phyloP scores from a whole-genome alignment of 2,113 vertebrate genomes.

The Barnardius zonarius region DNA sequence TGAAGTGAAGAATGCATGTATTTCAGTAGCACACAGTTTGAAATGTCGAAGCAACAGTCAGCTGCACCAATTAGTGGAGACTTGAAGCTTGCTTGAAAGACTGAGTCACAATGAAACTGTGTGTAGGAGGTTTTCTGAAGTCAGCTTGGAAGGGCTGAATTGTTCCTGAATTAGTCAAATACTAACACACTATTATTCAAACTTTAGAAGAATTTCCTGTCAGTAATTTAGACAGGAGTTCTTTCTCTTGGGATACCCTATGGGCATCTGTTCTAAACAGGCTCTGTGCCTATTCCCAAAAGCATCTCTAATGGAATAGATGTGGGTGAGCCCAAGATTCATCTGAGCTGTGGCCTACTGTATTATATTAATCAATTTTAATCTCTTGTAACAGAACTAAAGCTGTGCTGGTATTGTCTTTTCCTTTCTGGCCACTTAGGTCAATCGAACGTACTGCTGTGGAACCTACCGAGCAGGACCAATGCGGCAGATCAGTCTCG shows the following conservation, averaged over 20 bases:
- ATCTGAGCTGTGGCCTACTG: neutral
- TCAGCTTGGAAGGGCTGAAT: neutral
- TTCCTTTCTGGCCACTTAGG: slow-evolving; percentile 66
- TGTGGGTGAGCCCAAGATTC: neutral
- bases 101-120: neutral
- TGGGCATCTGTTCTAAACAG: neutral
- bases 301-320: neutral
- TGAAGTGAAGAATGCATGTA: rapidly evolving
- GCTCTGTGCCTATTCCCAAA: neutral
- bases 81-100: neutral
- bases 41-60: neutral
- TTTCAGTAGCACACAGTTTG: neutral
- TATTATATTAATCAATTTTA: neutral
- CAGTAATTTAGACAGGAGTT: neutral
- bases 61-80: neutral
- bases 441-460: slow-evolving; percentile 94
- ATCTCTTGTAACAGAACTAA: neutral
- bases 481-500: slow-evolving; percentile 97
- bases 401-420: neutral
- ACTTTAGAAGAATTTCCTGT: neutral
- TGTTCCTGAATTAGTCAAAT: slow-evolving; percentile 7
- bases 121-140: neutral
- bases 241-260: neutral
- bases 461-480: slow-evolving; percentile 96
- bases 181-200: neutral